These are phyloP conservation scores for Triplophysa bombifrons DNA, from an alignment of 2,797 vertebrate species.

Conservation along the genomic window DNA sequence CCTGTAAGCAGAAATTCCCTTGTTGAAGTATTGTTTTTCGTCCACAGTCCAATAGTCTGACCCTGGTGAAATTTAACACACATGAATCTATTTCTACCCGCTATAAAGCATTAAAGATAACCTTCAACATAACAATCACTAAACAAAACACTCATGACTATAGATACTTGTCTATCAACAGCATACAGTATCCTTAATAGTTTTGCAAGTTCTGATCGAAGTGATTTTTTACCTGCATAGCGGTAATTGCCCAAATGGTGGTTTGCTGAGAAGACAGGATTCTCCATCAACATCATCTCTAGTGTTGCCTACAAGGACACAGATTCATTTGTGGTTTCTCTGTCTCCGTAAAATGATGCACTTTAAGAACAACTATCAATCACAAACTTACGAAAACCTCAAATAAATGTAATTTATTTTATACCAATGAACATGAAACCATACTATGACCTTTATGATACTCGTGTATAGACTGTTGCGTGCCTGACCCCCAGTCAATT, in stretches of 20 bases:
- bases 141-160: background rate
- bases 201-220: background rate
- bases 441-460: background rate
- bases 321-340: slow-evolving; percentile 16
- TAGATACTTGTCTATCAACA: background rate
- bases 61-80: slow-evolving; percentile 72
- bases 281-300: slow-evolving; percentile 85
- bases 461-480: too few species aligned
- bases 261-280: slow-evolving; percentile 75
- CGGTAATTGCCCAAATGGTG: slow-evolving; percentile 88
- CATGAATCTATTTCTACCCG: background rate
- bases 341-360: background rate
- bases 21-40: slow-evolving; percentile 94
- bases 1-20: slow-evolving; percentile 91
- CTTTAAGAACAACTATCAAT: too few species aligned
- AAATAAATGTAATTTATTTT: background rate
- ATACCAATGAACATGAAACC: background rate
- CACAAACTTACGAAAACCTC: background rate
- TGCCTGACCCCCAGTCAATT: too few species aligned
- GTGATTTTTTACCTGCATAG: slow-evolving; percentile 85
- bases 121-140: background rate
- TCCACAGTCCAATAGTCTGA: slow-evolving; percentile 91
- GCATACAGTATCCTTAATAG: background rate
- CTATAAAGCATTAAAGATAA: background rate
- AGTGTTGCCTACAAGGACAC: slow-evolving; percentile 81